Conservation (phyloP, 1,140 invertebrate genomes). For the Hypothenemus hampei region DNA sequence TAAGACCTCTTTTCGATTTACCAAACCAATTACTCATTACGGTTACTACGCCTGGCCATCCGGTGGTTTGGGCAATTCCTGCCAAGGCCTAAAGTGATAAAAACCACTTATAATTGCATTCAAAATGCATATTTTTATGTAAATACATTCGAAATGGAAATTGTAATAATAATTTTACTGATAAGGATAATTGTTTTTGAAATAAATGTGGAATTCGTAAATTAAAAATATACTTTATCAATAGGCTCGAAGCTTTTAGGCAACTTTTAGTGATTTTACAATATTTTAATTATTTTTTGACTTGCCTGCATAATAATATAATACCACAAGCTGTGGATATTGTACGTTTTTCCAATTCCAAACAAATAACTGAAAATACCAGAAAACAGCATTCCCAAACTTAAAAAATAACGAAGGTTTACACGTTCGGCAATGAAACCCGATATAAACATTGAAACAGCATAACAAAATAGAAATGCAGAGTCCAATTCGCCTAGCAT, state of each 20-base stretch:
- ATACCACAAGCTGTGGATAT: conserved; percentile 81
- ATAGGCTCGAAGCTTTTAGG: no score
- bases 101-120: no score
- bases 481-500: conserved; percentile 86
- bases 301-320: conserved; percentile 82
- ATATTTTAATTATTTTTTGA: no score
- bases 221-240: no score
- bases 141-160: no score
- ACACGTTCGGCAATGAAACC: conserved; percentile 90
- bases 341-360: conserved; percentile 76
- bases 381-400: conserved; percentile 84
- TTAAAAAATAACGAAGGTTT: conserved; percentile 85
- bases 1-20: conserved; percentile 81
- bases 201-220: no score
- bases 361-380: conserved; percentile 86
- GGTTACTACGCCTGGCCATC: conserved; percentile 88
- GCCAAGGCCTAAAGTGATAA: conserved; percentile 60
- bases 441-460: conserved; percentile 85
- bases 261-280: no score
- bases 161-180: no score
- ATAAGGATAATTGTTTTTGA: no score
- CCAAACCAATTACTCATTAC: conserved; percentile 95
- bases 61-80: conserved; percentile 85
- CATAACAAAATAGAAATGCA: conserved; percentile 90
- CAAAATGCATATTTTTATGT: no score